These are phyloP conservation scores for Lasaia peninsularis DNA, from an alignment of 1,140 invertebrate species.

Conservation along the genomic window DNA sequence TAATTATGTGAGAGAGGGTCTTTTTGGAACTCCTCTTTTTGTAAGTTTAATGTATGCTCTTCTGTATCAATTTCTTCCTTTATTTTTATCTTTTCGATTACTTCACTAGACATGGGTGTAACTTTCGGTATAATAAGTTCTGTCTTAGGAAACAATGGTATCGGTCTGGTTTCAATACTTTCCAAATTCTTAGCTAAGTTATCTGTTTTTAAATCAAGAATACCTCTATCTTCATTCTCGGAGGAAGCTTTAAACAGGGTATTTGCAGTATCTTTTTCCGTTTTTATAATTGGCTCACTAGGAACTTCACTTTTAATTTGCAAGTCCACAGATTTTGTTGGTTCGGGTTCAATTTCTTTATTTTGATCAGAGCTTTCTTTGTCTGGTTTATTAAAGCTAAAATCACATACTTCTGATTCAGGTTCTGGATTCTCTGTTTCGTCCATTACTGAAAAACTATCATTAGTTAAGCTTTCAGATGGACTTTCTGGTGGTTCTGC, in stretches of 20 bases:
- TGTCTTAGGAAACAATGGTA: constrained; percentile 71
- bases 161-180: constrained; percentile 47
- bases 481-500: constrained; percentile 84
- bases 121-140: constrained; percentile 80
- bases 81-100: constrained; percentile 76
- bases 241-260: constrained; percentile 46
- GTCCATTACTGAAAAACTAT: constrained; percentile 88
- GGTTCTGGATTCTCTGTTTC: constrained; percentile 82
- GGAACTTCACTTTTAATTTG: constrained; percentile 51
- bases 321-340: constrained; percentile 41
- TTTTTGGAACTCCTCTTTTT: constrained; percentile 67
- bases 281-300: constrained; percentile 49
- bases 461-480: constrained; percentile 87
- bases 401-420: constrained; percentile 78
- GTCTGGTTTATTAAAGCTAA: constrained; percentile 66
- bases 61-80: constrained; percentile 79
- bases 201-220: constrained; percentile 64
- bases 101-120: constrained; percentile 63
- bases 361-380: constrained; percentile 60
- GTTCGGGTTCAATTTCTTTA: constrained; percentile 66
- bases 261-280: constrained; percentile 54
- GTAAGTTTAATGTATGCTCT: constrained; percentile 58
- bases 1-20: constrained; percentile 68
- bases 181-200: constrained; percentile 49
- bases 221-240: constrained; percentile 60